Evolutionary conservation across 2,113 vertebrate species (phyloP).

Genomic region (Nothobranchius kuhntae): DNA sequence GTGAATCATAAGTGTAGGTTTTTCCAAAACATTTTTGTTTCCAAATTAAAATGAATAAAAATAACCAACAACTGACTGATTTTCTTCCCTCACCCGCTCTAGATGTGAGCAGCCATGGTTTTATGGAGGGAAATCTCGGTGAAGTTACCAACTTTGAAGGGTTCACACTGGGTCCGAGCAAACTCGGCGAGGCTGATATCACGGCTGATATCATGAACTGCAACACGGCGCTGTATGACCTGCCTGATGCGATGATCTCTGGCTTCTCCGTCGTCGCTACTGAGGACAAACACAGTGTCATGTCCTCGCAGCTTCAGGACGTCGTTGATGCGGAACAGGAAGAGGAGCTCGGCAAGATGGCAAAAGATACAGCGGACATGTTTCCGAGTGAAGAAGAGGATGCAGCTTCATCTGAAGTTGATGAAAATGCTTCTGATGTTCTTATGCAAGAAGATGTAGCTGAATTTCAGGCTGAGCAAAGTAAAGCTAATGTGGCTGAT

Average conservation of each 20-base stretch:
- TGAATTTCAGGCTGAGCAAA: background rate
- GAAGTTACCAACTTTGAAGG: conserved; percentile 52
- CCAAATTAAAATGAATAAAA: background rate
- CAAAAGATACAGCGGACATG: background rate
- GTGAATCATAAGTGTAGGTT: background rate
- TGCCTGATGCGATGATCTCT: conserved; percentile 26
- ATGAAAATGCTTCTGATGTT: background rate
- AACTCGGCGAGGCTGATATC: conserved; percentile 54
- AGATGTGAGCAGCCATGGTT: conserved; percentile 35
- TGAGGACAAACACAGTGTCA: conserved; percentile 48
- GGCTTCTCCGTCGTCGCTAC: conserved; percentile 26
- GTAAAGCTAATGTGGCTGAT: background rate
- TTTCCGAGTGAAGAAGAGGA: conserved; percentile 19
- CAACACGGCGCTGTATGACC: conserved; percentile 65
- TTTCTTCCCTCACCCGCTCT: background rate
- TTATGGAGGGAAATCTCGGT: conserved; percentile 3
- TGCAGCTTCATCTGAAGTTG: background rate
- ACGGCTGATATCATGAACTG: conserved; percentile 62
- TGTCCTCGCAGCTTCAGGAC: conserved; percentile 39
- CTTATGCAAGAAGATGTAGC: background rate
- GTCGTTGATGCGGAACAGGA: conserved; percentile 10
- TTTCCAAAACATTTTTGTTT: background rate
- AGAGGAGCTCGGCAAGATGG: background rate
- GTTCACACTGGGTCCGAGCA: conserved; percentile 66
- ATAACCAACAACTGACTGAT: background rate